Conservation (phyloP, 2,797 vertebrate species). For the Takifugu rubripes region DNA sequence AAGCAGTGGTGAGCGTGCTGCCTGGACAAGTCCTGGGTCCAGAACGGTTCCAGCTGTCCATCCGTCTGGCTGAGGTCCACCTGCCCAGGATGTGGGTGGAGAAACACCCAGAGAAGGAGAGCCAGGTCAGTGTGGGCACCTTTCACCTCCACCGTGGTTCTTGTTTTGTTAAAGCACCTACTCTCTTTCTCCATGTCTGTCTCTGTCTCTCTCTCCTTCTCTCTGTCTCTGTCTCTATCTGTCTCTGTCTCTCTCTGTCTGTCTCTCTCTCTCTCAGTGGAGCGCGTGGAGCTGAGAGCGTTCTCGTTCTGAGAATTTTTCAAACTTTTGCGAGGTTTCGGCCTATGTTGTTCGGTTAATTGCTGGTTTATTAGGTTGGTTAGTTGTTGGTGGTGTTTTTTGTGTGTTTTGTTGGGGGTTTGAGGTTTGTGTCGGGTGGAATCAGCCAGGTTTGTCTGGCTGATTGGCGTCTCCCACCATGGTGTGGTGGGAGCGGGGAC, state of each 20-base stretch:
- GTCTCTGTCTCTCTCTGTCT: neutral
- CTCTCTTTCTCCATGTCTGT: neutral
- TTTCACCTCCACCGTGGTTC: neutral
- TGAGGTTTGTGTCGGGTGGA: too few species aligned
- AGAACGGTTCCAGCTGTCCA: slow-evolving; percentile 75
- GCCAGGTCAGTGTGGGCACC: slow-evolving; percentile 69
- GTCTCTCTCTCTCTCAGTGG: neutral
- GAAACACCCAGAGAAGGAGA: slow-evolving; percentile 83
- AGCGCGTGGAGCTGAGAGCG: too few species aligned
- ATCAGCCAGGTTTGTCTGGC: too few species aligned
- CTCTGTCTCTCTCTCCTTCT: neutral
- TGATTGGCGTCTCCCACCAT: too few species aligned
- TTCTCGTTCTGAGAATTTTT: too few species aligned
- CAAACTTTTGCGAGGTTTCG: too few species aligned
- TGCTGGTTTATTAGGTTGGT: too few species aligned
- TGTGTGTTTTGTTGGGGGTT: too few species aligned
- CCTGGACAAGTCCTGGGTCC: slow-evolving; percentile 71
- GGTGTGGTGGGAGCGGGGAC: too few species aligned
- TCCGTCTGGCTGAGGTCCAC: slow-evolving; percentile 74
- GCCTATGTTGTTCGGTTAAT: too few species aligned
- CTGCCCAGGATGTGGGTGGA: slow-evolving; percentile 88
- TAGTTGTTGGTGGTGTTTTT: too few species aligned
- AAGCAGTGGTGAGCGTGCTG: slow-evolving; percentile 78
- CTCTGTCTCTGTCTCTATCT: neutral
- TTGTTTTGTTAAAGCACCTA: neutral